phyloP scores from a whole-genome alignment of 1,140 invertebrate species.

The Scaptomyza pallida region DNA sequence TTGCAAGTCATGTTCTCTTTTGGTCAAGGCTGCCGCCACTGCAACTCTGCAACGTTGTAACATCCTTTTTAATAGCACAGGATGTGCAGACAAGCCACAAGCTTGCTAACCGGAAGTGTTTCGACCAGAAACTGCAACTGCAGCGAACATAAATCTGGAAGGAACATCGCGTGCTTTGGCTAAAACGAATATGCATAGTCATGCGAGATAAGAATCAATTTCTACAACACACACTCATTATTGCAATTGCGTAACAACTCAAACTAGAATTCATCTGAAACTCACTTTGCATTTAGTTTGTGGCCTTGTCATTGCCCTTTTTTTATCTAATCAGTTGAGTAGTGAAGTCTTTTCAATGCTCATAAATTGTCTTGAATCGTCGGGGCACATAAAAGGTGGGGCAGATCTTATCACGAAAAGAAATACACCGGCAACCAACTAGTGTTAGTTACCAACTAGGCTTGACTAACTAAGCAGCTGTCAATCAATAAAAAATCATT shows the following conservation, averaged over 20 bases:
- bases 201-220: not conserved
- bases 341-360: conserved; percentile 7
- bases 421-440: not conserved
- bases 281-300: not conserved
- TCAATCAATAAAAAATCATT: not conserved
- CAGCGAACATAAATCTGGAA: conserved; percentile 8
- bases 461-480: not conserved
- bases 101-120: conserved; percentile 32
- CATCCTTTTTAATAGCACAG: conserved; percentile 34
- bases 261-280: not conserved
- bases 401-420: not conserved
- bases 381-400: conserved; percentile 44
- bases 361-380: conserved; percentile 45
- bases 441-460: not conserved
- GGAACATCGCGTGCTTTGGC: conserved; percentile 1
- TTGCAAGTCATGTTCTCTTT: not conserved
- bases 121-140: conserved; percentile 3
- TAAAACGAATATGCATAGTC: not conserved
- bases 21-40: conserved; percentile 32
- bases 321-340: conserved; percentile 55
- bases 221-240: not conserved
- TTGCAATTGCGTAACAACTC: conserved; percentile 2
- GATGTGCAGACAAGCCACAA: conserved; percentile 5
- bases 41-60: conserved; percentile 20
- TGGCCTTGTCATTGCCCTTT: conserved; percentile 16